Evolutionary conservation across 2,113 vertebrate species (phyloP), one percentile per base, ranked within the genome.

Genomic region (Orthonyx spaldingii): DNA sequence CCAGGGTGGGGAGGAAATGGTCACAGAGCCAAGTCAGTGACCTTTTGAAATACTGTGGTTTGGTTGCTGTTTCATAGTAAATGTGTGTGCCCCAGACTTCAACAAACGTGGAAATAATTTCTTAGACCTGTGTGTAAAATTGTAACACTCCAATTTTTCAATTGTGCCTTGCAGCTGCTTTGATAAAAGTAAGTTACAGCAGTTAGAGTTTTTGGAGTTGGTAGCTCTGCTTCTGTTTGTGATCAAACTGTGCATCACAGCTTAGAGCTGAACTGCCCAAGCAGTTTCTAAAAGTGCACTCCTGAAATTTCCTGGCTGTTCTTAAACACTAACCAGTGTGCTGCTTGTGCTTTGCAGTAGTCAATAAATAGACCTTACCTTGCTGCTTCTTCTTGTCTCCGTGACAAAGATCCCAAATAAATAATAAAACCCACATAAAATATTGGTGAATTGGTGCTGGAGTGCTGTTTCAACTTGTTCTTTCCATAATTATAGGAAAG

Each of bases 1-100:
- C 39, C 80, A 90, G 94, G 92, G 77, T 91, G 94, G 94, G 94
- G 87, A 97, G 93, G 88, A 96, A 95, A 78, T 3, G 3, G 23
- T 32, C 41, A 1, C 76, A 60, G 83, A 89, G 89, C 94, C 89
- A 92, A 84, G 60, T 52, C 12, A 3, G 33, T 94, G 93, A 71
- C 76, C 59, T 86, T 93, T 92, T 16, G 1, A 70, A 70, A 24
- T 16, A 15, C 1, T 11, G 8, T 17, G 26, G 5, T 61, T 8
- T 78, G 21, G 27, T 66, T 60, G 42, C 57, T 66, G 53, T 52
- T 84, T 87, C 65, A 3, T 32, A 11, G 68, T 20, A 4, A 27
- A 24, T 37, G 9, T 74, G 9, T 42, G 65, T 66, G 37, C 49
- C 84, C 39, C n/a, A 18, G 17, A 12, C 59, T 52, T 47, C 53